Evolutionary conservation across 2,797 vertebrate genomes (phyloP).

Genomic region (Epinephelus awoara): DNA sequence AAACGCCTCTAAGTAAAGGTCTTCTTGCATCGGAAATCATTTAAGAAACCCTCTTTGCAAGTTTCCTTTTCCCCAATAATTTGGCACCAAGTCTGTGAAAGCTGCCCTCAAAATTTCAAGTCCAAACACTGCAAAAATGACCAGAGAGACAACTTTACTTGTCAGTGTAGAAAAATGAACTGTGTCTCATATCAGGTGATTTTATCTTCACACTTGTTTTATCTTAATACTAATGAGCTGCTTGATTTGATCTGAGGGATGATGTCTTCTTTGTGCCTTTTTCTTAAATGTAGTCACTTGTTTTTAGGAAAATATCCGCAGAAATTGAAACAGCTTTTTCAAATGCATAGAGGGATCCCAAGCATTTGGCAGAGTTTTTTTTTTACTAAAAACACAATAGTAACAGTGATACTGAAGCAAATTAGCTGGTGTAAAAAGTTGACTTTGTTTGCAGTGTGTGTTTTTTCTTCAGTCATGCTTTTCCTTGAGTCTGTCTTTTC

Average conservation of each 20-base stretch:
- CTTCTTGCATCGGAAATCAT: conserved; percentile 25
- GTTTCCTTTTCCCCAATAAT: background rate
- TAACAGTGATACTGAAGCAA: background rate
- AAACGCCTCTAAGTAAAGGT: conserved; percentile 8
- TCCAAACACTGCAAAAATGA: conserved; percentile 6
- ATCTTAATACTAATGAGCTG: background rate
- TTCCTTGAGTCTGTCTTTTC: conserved; percentile 4
- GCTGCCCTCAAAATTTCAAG: background rate
- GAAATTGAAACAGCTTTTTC: background rate
- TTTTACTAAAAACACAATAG: background rate
- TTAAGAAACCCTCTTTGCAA: conserved; percentile 31
- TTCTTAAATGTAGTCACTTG: background rate
- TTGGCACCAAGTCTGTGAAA: conserved; percentile 8
- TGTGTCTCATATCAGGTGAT: background rate
- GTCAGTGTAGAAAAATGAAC: background rate
- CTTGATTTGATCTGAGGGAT: conserved; percentile 11
- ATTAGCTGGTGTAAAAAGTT: background rate
- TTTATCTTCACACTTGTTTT: background rate
- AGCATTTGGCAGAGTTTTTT: background rate
- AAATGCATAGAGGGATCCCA: background rate
- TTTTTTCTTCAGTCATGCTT: conserved; percentile 3
- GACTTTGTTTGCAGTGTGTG: background rate
- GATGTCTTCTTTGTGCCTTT: background rate
- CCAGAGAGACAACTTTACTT: background rate
- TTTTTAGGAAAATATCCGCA: background rate